A percentile compares a stretch with the other conserved stretches of the same genome.
phyloP scores from a whole-genome alignment of 2,888 invertebrate genomes.

The Hyles lineata region DNA sequence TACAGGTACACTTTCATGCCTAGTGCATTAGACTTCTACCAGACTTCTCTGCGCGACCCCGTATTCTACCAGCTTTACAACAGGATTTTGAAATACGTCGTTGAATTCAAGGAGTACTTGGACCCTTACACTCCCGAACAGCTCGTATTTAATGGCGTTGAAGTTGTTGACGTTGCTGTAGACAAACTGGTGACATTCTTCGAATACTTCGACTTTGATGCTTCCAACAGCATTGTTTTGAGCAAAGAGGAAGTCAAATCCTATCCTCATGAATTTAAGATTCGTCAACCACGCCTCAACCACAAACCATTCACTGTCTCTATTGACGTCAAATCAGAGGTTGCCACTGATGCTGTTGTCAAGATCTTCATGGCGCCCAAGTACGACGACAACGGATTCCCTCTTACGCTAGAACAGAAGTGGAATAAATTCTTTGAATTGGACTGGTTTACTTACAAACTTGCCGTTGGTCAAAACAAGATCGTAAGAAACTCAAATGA shows the following conservation, averaged over 20 bases:
- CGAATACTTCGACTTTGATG: slow-evolving; percentile 87
- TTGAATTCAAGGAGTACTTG: slow-evolving; percentile 85
- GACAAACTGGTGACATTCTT: slow-evolving; percentile 87
- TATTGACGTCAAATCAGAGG: slow-evolving; percentile 85
- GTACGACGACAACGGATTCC: slow-evolving; percentile 84
- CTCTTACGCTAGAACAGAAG: slow-evolving; percentile 80
- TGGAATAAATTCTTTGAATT: slow-evolving; percentile 86
- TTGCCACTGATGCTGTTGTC: slow-evolving; percentile 83
- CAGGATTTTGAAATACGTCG: slow-evolving; percentile 83
- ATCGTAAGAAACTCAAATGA: slow-evolving; percentile 87
- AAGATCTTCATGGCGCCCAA: slow-evolving; percentile 89
- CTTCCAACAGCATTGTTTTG: slow-evolving; percentile 80
- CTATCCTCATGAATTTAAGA: slow-evolving; percentile 74
- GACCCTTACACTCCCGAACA: slow-evolving; percentile 84
- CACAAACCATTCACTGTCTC: slow-evolving; percentile 88
- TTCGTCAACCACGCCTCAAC: slow-evolving; percentile 89
- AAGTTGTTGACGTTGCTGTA: slow-evolving; percentile 85
- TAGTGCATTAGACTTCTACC: slow-evolving; percentile 86
- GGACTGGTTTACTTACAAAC: slow-evolving; percentile 85
- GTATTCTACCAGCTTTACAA: slow-evolving; percentile 88
- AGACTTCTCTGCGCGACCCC: slow-evolving; percentile 88
- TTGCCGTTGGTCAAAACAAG: slow-evolving; percentile 86
- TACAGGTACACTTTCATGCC: slow-evolving; percentile 77
- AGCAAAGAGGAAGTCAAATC: slow-evolving; percentile 60
- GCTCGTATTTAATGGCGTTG: slow-evolving; percentile 85